Percentiles rank a stretch among this genome's conserved stretches.
Evolutionary conservation across 2,113 vertebrate species (phyloP).

Genomic region (Corvus cornix): DNA sequence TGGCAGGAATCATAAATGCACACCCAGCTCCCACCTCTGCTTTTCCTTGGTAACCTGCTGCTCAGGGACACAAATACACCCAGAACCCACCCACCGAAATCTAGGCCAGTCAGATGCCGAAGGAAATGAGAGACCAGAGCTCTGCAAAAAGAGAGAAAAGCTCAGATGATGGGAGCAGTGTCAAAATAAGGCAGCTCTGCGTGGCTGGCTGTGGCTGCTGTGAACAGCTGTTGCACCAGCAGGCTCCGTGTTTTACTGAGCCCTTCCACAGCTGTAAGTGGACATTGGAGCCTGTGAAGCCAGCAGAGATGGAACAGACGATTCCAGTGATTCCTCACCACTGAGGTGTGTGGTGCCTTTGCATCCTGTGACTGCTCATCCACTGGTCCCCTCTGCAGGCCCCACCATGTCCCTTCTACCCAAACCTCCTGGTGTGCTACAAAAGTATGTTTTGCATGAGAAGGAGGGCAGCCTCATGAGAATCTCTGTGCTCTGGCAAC

Average conservation of each 20-base stretch:
- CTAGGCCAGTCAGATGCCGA: background rate
- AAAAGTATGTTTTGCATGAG: background rate
- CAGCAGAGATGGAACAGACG: background rate
- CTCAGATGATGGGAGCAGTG: background rate
- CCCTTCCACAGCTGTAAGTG: accelerated
- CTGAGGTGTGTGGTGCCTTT: background rate
- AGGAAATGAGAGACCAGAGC: background rate
- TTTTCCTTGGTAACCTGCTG: background rate
- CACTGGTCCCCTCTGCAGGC: accelerated
- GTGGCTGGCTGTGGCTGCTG: background rate
- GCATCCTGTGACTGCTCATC: background rate
- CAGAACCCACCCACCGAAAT: background rate
- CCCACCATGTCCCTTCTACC: background rate
- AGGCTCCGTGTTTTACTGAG: background rate
- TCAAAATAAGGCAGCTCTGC: background rate
- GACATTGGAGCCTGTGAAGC: background rate
- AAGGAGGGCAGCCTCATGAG: accelerated
- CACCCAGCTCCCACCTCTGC: background rate
- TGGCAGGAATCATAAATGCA: background rate
- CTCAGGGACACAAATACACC: background rate
- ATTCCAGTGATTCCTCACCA: background rate
- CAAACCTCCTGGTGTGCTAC: background rate
- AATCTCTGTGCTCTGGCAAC: background rate
- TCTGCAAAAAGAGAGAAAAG: background rate
- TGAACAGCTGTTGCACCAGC: background rate